A percentile compares a stretch with the other conserved stretches of the same genome.
phyloP scores from a whole-genome alignment of 2,888 invertebrate genomes.

The Trissolcus brochymenae region DNA sequence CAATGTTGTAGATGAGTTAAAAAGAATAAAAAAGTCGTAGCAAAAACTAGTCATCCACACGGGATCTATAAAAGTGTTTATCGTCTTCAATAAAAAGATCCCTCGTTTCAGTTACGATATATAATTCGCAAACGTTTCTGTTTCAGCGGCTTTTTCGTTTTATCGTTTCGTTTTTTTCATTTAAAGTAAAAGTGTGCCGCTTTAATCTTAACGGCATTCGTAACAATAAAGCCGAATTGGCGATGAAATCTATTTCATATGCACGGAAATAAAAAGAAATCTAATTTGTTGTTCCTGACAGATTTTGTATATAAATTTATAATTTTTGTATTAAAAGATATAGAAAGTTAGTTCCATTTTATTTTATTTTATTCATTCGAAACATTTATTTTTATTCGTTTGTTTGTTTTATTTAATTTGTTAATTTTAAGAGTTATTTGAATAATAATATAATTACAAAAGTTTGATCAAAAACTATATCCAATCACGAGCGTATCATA shows the following conservation, averaged over 20 bases:
- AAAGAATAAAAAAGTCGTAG: constrained; percentile 54
- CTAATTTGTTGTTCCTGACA: not conserved
- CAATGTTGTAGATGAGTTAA: constrained; percentile 30
- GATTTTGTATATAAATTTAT: not conserved
- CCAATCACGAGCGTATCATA: constrained; percentile 38
- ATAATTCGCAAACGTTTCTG: constrained; percentile 54
- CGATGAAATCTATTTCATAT: constrained; percentile 29
- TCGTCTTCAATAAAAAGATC: constrained; percentile 72
- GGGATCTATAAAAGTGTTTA: constrained; percentile 75
- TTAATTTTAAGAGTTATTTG: too few relatives aligned
- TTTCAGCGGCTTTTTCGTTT: constrained; percentile 53
- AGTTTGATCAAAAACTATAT: not conserved
- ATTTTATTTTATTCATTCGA: too few relatives aligned
- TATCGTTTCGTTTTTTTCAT: constrained; percentile 33
- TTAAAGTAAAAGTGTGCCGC: constrained; percentile 59
- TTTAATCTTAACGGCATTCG: constrained; percentile 71
- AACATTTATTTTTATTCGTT: too few relatives aligned
- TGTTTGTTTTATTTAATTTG: too few relatives aligned
- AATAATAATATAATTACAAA: not conserved
- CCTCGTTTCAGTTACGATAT: constrained; percentile 52
- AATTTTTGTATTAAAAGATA: too few relatives aligned
- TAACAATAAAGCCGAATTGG: constrained; percentile 66
- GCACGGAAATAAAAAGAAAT: constrained; percentile 16
- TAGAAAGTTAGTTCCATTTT: too few relatives aligned
- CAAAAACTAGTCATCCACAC: constrained; percentile 74